phyloP scores from a whole-genome alignment of 2,113 vertebrate species.

The Peromyscus californicus region DNA sequence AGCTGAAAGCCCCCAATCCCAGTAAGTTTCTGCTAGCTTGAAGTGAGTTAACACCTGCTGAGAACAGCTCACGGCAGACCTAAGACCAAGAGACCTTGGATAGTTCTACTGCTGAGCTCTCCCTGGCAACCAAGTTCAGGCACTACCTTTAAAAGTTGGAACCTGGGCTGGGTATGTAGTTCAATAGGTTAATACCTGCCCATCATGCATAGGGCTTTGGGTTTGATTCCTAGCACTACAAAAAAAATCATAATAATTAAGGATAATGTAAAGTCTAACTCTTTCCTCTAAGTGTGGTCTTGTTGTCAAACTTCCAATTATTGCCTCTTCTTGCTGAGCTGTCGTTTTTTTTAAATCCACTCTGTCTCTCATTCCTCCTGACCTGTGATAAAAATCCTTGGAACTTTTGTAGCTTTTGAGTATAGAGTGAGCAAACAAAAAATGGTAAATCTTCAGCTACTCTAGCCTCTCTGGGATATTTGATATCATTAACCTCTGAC shows the following conservation, averaged over 20 bases:
- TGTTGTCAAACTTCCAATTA: background rate
- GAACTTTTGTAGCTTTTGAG: background rate
- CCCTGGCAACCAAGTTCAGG: background rate
- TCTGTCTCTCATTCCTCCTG: background rate
- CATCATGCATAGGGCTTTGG: background rate
- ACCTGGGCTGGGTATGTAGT: background rate
- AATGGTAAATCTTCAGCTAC: background rate
- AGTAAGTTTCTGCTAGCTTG: background rate
- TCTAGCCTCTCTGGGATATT: background rate
- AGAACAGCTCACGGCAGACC: background rate
- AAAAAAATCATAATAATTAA: background rate
- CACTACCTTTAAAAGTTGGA: background rate
- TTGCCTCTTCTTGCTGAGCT: background rate
- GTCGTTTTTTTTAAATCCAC: background rate
- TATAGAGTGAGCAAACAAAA: constrained; percentile 17
- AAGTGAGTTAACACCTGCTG: background rate
- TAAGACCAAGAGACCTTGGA: background rate
- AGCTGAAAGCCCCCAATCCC: background rate
- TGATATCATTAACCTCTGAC: constrained; percentile 17
- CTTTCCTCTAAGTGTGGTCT: background rate
- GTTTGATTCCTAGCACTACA: background rate
- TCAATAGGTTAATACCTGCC: background rate
- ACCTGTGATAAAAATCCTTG: background rate
- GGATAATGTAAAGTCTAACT: background rate
- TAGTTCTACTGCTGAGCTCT: background rate